phyloP scores from a whole-genome alignment of 2,888 invertebrate genomes.

The Lasius platythorax region DNA sequence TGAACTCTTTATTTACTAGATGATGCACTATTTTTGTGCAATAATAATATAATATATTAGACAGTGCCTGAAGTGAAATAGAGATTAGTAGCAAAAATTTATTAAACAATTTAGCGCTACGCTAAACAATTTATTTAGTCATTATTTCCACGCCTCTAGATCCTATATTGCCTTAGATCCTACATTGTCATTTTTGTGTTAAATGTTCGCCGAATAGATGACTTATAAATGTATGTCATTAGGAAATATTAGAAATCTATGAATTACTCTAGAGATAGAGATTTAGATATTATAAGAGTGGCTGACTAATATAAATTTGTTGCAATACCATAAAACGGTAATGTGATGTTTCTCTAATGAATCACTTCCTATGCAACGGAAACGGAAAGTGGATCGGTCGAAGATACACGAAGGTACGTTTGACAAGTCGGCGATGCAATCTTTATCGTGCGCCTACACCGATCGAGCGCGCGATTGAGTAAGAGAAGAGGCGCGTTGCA shows the following conservation, averaged over 20 bases:
- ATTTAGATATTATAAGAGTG: background rate
- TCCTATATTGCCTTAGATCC: no score
- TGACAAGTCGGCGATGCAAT: slow-evolving; percentile 72
- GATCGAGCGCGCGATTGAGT: slow-evolving; percentile 73
- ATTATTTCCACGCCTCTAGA: background rate
- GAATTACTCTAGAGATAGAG: background rate
- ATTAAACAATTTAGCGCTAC: background rate
- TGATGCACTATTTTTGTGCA: background rate
- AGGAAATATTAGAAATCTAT: slow-evolving; percentile 15
- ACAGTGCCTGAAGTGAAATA: background rate
- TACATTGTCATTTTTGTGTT: background rate
- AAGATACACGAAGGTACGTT: slow-evolving; percentile 30
- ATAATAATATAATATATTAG: background rate
- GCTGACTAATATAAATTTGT: background rate
- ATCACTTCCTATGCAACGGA: slow-evolving; percentile 42
- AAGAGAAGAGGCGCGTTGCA: slow-evolving; percentile 77
- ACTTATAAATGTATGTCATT: background rate
- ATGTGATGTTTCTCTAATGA: background rate
- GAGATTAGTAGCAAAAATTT: background rate
- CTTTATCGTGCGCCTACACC: slow-evolving; percentile 73
- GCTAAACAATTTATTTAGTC: background rate
- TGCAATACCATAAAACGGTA: background rate
- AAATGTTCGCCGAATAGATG: background rate
- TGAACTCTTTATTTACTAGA: background rate
- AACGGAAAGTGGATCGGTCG: slow-evolving; percentile 42